Conservation (phyloP, 2,113 vertebrate genomes). For the Hystrix brachyura region DNA sequence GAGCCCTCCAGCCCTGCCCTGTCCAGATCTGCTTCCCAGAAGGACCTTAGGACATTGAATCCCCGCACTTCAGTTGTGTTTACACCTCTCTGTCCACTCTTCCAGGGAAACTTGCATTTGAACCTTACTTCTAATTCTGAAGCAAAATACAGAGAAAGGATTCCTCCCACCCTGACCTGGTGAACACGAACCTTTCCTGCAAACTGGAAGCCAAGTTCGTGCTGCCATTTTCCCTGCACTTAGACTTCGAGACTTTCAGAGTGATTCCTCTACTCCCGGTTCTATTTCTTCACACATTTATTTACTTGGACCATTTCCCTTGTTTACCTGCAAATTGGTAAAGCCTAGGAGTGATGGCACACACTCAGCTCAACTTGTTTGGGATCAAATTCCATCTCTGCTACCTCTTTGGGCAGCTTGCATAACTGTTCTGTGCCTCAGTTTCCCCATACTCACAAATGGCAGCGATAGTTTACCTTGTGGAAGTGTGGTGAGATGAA, state of each 20-base stretch:
- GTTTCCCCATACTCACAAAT: background rate
- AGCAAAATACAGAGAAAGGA: background rate
- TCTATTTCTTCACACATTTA: background rate
- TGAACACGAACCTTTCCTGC: background rate
- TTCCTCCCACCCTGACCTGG: background rate
- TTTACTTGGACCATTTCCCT: background rate
- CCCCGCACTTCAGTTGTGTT: background rate
- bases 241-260: fast-evolving
- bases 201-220: fast-evolving
- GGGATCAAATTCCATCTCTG: background rate
- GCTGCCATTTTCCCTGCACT: too few species aligned
- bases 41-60: background rate
- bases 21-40: background rate
- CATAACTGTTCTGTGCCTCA: background rate
- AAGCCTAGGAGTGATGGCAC: background rate
- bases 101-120: background rate
- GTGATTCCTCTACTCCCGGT: too few species aligned
- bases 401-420: background rate
- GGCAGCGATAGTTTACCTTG: background rate
- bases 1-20: background rate
- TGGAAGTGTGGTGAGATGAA: too few species aligned
- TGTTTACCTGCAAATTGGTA: background rate
- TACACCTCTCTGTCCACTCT: background rate
- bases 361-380: background rate
- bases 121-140: background rate